Evolutionary conservation across 2,888 invertebrate species (phyloP).

Genomic region (Ypsolopha sequella): DNA sequence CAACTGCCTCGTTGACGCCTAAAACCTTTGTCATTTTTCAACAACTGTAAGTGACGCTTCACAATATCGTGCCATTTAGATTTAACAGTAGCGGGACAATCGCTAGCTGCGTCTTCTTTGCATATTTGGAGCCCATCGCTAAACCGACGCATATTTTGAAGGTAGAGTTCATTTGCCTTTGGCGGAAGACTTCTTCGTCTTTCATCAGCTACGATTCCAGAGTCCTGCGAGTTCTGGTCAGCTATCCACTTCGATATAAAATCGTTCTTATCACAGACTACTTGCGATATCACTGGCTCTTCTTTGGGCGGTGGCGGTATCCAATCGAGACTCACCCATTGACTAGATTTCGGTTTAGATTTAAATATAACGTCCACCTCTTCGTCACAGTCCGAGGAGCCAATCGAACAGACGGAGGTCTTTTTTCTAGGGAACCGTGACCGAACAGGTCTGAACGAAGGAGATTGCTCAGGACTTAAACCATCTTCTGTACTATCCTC

Average conservation of each 20-base stretch:
- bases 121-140: constrained; percentile 65
- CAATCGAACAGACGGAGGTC: constrained; percentile 65
- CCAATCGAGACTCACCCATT: constrained; percentile 69
- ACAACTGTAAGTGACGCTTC: constrained; percentile 56
- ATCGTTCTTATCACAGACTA: constrained; percentile 68
- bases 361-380: constrained; percentile 68
- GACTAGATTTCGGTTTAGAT: constrained; percentile 71
- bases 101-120: constrained; percentile 65
- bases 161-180: constrained; percentile 62
- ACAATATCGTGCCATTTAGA: constrained; percentile 69
- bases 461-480: constrained; percentile 38
- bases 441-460: constrained; percentile 43
- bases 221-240: constrained; percentile 60
- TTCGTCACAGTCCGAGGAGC: constrained; percentile 65
- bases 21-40: constrained; percentile 61
- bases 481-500: constrained; percentile 42
- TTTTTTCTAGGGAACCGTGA: constrained; percentile 63
- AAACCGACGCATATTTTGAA: constrained; percentile 62
- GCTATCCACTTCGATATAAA: constrained; percentile 68
- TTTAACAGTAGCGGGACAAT: constrained; percentile 61
- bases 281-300: constrained; percentile 61
- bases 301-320: constrained; percentile 63
- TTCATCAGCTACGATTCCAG: constrained; percentile 54
- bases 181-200: constrained; percentile 62
- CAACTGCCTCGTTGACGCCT: constrained; percentile 60